phyloP scores from a whole-genome alignment of 2,113 vertebrate genomes.

The Pteropus alecto region DNA sequence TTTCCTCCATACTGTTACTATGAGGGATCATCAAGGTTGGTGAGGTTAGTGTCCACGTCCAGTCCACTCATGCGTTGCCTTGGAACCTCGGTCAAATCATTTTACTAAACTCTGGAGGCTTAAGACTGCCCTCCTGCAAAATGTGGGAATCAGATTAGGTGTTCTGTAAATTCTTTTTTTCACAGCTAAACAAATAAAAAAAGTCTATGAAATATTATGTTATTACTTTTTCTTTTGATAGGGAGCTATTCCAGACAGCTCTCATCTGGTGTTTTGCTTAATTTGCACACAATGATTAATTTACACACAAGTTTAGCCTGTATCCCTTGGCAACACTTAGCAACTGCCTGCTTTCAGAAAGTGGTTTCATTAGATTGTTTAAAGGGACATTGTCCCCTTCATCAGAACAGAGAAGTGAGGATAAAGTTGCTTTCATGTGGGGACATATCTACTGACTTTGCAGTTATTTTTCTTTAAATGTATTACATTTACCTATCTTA shows the following conservation, averaged over 20 bases:
- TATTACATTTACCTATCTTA: background rate
- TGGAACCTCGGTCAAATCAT: background rate
- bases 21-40: background rate
- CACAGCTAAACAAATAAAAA: background rate
- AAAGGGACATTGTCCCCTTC: constrained; percentile 5
- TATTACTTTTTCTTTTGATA: constrained; percentile 21
- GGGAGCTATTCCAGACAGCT: constrained; percentile 64
- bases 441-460: background rate
- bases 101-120: background rate
- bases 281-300: constrained; percentile 74
- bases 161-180: background rate
- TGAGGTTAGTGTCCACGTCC: background rate
- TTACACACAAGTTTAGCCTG: constrained; percentile 52
- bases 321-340: constrained; percentile 67
- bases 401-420: background rate
- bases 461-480: background rate
- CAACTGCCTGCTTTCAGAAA: constrained; percentile 19
- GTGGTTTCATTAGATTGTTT: background rate
- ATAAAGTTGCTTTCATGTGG: background rate
- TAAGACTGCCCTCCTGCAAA: background rate
- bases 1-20: background rate
- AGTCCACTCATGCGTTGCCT: background rate
- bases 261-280: constrained; percentile 73
- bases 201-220: background rate
- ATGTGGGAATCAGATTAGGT: background rate